Percentiles rank a stretch among this genome's conserved stretches.
Evolutionary conservation across 1,140 invertebrate genomes (phyloP).

Genomic region (Tyrophagus putrescentiae): DNA sequence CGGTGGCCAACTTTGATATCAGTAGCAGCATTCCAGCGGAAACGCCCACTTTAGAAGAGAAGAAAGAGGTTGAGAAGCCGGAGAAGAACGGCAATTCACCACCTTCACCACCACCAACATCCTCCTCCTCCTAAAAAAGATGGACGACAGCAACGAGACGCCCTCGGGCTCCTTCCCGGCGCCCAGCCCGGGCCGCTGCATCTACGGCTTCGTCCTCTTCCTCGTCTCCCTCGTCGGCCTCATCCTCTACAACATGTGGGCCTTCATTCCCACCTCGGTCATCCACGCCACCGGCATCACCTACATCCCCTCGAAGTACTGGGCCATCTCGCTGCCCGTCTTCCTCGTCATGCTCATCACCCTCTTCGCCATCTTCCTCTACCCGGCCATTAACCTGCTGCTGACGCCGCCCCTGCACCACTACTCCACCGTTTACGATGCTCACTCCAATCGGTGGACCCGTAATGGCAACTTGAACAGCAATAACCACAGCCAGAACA

Average conservation of each 20-base stretch:
- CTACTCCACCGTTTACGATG: conserved; percentile 52
- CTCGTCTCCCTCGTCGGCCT: conserved; percentile 55
- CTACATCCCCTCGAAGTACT: conserved; percentile 72
- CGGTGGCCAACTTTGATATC: conserved; percentile 1
- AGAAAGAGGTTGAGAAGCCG: too few relatives aligned
- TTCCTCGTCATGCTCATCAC: conserved; percentile 52
- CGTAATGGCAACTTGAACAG: too few relatives aligned
- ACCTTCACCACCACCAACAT: too few relatives aligned
- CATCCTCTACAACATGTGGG: conserved; percentile 63
- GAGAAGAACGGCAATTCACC: too few relatives aligned
- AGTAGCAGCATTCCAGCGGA: not conserved
- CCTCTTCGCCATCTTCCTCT: conserved; percentile 62
- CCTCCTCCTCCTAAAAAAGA: too few relatives aligned
- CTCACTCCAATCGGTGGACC: conserved; percentile 33
- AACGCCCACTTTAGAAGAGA: too few relatives aligned
- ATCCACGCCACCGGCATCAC: conserved; percentile 53
- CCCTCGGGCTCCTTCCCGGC: conserved; percentile 54
- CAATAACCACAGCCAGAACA: conserved; percentile 24
- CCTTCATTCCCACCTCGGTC: conserved; percentile 53
- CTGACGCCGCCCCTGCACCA: conserved; percentile 56
- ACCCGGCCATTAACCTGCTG: conserved; percentile 61
- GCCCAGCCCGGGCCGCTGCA: conserved; percentile 58
- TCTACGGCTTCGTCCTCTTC: conserved; percentile 79
- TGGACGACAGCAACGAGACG: conserved; percentile 21
- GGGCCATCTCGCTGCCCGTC: conserved; percentile 67